Base-by-base conservation (phyloP, 2,113 vertebrate species). In the Myotis yumanensis region DNA sequence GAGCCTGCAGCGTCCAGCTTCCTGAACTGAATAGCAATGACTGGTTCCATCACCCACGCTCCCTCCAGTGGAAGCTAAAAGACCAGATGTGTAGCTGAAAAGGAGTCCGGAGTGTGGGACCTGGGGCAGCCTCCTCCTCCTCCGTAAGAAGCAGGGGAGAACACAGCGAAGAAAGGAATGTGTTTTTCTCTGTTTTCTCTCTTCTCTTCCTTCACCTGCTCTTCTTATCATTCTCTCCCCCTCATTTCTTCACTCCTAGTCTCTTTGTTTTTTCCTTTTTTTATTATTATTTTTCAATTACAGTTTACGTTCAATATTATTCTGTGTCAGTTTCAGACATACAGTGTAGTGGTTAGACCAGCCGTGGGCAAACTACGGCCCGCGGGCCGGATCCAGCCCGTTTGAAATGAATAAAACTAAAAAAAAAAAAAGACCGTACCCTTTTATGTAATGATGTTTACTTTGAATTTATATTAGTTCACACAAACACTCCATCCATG, bases 21-120 rank as follows among this genome's bases (percentile, higher is more conserved):
- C 73, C 88, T 68, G 88, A 93, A 17, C 73, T 64, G 86, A 73
- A 76, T 0, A 81, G 51, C 66, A 85, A 32, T 28, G 68, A 35
- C 59, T 30, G 16, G 84, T 43, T 46, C 71, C 46, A 3, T 23
- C 12, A 0, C 46, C 7, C 4, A 5, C 1, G 0, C 71, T 76
- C 82, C 59, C 62, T 54, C 48, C 48, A 18, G 15, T 2, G 3
- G 59, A 35, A 52, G 40, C 35, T 32, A 16, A 3, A 30, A 69
- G 52, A 9, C 28, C 93, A 91, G 64, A 32, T 1, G 8, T 43
- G 75, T 2, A 35, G 37, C 25, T 35, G 14, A 28, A 11, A 12
- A 12, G 4, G 0, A 4, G 18, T 9, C 69, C 57, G 32, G 62
- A 48, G 52, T 57, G 7, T 25, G 5, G 64, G 32, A 11, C 22